A percentile compares a stretch with the other conserved stretches of the same genome.
These are phyloP conservation scores for Nothura maculosa DNA, from an alignment of 2,797 vertebrate species.

Conservation along the genomic window DNA sequence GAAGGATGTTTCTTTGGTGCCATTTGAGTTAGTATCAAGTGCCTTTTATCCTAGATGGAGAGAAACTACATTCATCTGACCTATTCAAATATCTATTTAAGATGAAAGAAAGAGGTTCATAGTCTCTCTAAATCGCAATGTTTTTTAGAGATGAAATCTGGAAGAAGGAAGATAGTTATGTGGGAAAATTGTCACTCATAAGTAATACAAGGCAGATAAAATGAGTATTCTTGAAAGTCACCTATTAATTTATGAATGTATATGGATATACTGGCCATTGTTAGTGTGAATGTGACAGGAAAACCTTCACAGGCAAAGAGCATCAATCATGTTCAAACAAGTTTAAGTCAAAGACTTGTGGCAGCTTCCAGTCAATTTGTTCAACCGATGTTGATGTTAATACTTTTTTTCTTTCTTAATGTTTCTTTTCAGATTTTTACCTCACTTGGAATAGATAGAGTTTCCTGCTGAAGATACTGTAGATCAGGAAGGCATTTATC, in stretches of 20 bases:
- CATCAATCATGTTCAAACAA: neutral
- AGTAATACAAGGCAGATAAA: neutral
- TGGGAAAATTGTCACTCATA: neutral
- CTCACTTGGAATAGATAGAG: neutral
- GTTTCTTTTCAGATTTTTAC: neutral
- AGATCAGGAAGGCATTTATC: neutral
- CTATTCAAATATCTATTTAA: neutral
- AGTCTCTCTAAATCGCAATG: neutral
- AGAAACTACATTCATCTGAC: neutral
- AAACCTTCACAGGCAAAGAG: neutral
- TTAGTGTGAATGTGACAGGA: neutral
- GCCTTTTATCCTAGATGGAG: neutral
- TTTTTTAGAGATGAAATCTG: neutral
- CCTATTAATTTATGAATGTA: neutral
- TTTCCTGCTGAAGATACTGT: neutral
- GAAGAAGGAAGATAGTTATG: neutral
- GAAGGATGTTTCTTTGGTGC: neutral
- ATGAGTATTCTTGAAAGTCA: neutral
- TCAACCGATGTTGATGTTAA: neutral
- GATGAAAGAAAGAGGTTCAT: neutral
- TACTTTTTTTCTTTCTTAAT: neutral
- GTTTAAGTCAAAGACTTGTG: neutral
- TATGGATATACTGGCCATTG: neutral
- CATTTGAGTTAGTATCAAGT: neutral
- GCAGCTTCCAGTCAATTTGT: neutral